phyloP scores from a whole-genome alignment of 2,797 vertebrate species.

The Momotus momota region DNA sequence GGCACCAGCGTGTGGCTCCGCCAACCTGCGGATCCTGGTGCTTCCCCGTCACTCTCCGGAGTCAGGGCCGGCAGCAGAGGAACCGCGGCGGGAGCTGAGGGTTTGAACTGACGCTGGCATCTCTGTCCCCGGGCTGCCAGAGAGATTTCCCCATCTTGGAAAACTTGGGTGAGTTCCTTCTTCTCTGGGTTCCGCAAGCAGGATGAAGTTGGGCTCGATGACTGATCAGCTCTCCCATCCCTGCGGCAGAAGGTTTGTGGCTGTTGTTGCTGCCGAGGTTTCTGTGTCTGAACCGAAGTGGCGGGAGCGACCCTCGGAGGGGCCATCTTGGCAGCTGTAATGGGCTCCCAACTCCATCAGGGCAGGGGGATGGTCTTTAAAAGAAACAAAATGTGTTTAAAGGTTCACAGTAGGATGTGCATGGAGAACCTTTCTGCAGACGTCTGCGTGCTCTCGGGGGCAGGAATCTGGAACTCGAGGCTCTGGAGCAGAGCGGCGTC shows the following conservation, averaged over 20 bases:
- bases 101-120: not conserved
- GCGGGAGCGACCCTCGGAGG: not conserved
- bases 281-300: not conserved
- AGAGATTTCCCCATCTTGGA: not conserved
- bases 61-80: not conserved
- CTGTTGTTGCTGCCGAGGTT: not conserved
- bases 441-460: not conserved
- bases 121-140: not conserved
- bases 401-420: not conserved
- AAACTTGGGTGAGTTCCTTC: not conserved
- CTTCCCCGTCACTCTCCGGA: not conserved
- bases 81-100: not conserved
- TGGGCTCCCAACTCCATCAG: not conserved
- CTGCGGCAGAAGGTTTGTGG: not conserved
- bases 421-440: rapidly evolving
- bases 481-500: not conserved
- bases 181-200: not conserved
- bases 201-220: not conserved
- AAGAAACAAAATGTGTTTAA: not conserved
- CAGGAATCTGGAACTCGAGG: rapidly evolving
- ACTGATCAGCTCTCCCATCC: not conserved
- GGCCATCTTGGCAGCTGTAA: not conserved
- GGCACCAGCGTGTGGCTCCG: not conserved
- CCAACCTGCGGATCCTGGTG: not conserved
- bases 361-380: not conserved